Base-by-base conservation (phyloP, 2,888 invertebrate species). In the Mycalesis mineus region DNA sequence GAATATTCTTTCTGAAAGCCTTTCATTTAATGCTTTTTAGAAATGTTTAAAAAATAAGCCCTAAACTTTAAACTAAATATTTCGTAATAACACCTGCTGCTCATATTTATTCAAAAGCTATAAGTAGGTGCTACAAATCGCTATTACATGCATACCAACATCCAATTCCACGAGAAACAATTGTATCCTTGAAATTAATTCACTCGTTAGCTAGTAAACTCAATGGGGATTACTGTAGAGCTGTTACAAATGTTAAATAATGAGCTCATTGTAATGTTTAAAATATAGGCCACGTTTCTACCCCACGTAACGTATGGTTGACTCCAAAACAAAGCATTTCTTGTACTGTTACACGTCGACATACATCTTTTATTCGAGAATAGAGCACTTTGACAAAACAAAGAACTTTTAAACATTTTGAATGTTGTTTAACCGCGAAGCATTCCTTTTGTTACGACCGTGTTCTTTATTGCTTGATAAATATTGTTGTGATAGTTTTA, bases 131-230 rank as follows among this genome's bases (percentile, higher is more conserved):
- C n/a, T 22, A 22, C 22, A 22, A 4, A 36, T 36, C 36, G 11
- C 36, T 36, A 11, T 36, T 11, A 4, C 36, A 36, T 36, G 36
- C 36, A 36, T 36, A 36, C 36, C 36, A 14, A 15, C 31, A 17
- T 36, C 40, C 55, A 61, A 42, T 49, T 36, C 49, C 65, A 61
- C 63, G 68, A 69, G 69, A 70, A 72, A 73, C 72, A 77, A 77
- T 73, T 69, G 68, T 65, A 71, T 68, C 71, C 70, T 71, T 73
- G 68, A 63, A 70, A 67, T 63, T 68, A 66, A 71, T 50, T 58
- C 36, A 55, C 52, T 48, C 56, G 56, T 39, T 33, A 53, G 44
- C 29, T 42, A 44, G 36, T 36, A 4, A 49, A 41, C 22, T 50
- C 37, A 44, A 49, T 45, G 44, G 44, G 31, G 29, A 50, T 55